phyloP scores from a whole-genome alignment of 2,113 vertebrate species.

The Merops nubicus region DNA sequence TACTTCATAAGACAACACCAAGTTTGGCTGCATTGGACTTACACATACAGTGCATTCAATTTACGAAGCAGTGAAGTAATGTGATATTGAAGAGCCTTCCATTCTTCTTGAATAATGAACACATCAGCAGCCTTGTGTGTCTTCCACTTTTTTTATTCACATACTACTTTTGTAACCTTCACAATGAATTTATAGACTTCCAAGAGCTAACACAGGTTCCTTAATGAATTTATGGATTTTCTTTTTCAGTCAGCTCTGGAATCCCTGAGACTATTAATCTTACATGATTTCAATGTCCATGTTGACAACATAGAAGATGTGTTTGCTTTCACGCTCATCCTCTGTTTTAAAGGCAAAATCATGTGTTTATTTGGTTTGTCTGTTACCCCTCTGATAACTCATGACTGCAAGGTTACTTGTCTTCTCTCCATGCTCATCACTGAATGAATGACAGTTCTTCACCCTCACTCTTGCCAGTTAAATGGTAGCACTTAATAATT shows the following conservation, averaged over 20 bases:
- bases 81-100: not conserved
- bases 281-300: conserved; percentile 30
- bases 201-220: conserved; percentile 9
- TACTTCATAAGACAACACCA: not conserved
- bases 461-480: not conserved
- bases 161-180: not conserved
- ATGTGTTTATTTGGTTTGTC: not conserved
- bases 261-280: conserved; percentile 42
- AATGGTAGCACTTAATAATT: not conserved
- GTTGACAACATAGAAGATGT: not conserved
- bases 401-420: not conserved
- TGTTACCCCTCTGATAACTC: not conserved
- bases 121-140: not conserved
- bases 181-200: conserved; percentile 37
- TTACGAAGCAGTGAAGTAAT: not conserved
- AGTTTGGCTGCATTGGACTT: not conserved
- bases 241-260: conserved; percentile 18
- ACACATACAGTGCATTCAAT: not conserved
- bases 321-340: not conserved
- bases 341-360: not conserved
- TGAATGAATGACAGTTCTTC: not conserved
- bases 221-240: conserved; percentile 73
- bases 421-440: not conserved
- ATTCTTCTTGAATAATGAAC: not conserved
- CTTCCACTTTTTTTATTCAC: not conserved